Base-by-base conservation (phyloP, 2,888 invertebrate species). In the Lamellibrachia columna region DNA sequence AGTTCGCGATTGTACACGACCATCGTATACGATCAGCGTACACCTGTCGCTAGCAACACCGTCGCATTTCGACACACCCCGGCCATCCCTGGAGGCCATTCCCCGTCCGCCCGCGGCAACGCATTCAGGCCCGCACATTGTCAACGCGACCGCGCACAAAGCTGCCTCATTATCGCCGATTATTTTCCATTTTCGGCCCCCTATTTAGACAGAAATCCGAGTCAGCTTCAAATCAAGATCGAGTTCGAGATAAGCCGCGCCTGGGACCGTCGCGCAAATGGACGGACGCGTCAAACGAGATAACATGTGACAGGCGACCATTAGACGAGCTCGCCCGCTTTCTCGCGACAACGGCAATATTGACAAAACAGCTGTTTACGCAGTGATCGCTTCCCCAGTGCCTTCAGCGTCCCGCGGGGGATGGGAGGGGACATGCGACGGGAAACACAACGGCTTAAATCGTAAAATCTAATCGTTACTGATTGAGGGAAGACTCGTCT, bases 141-240 rank as follows among this genome's bases (percentile, higher is more conserved):
- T 22, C 75, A n/a, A 75, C n/a, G 75, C 22, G 75, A 75, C 15
- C 22, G 75, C 15, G 75, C 75, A 75, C 75, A 75, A 75, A 75
- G 75, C 75, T 22, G 75, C 75, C 75, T 75, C 75, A 75, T 75
- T 75, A 75, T 75, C 75, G 75, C 75, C 75, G 75, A 75, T 75
- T 75, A 75, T 75, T 75, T 75, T 75, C 75, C 75, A 75, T 75
- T 75, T 75, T 75, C 75, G 75, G 75, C 75, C 15, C 75, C 75
- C 75, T 75, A n/a, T 75, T 75, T 75, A 75, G 75, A 75, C 15
- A 22, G 75, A 75, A 75, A 75, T 75, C 15, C 75, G 75, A 75
- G 75, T 75, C 75, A n/a, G 75, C 75, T 75, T 75, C 75, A 75
- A 75, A 75, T 75, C 75, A 75, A 75, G 75, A 75, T 75, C 75